A percentile compares a stretch with the other conserved stretches of the same genome.
These are phyloP conservation scores for Rhabdomys pumilio DNA, from an alignment of 2,797 vertebrate genomes.

Conservation along the genomic window DNA sequence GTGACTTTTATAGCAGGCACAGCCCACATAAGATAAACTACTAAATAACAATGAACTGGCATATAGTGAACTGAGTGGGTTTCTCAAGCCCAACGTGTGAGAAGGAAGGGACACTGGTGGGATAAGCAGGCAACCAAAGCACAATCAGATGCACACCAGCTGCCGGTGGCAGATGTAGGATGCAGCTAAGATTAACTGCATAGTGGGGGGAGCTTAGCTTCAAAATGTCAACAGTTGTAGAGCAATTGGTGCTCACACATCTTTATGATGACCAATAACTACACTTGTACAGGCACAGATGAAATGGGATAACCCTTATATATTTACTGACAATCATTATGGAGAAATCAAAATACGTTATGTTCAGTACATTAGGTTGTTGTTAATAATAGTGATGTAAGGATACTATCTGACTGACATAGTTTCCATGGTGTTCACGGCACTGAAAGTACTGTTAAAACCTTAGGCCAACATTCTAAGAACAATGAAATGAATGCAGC, in stretches of 20 bases:
- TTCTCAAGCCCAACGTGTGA: conserved; percentile 34
- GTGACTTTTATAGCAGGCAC: conserved; percentile 51
- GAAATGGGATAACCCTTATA: neutral
- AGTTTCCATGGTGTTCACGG: neutral
- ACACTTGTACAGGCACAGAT: conserved; percentile 12
- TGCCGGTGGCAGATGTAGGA: neutral
- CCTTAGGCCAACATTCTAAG: neutral
- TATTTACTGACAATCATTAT: neutral
- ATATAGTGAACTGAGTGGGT: conserved; percentile 16
- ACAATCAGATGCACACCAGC: neutral
- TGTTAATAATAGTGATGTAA: neutral
- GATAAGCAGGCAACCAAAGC: conserved; percentile 11
- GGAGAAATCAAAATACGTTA: conserved; percentile 54
- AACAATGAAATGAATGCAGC: conserved; percentile 56
- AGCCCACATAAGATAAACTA: conserved; percentile 55
- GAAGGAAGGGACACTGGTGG: conserved; percentile 7
- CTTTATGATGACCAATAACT: neutral
- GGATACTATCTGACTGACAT: conserved; percentile 17
- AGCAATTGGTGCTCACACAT: neutral
- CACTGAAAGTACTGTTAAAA: conserved; percentile 33
- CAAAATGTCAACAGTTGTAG: neutral
- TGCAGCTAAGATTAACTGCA: neutral
- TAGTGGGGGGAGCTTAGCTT: neutral
- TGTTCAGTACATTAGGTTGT: neutral
- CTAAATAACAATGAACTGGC: conserved; percentile 55